Evolutionary conservation across 2,113 vertebrate species (phyloP).

Genomic region (Oncorhynchus masou): DNA sequence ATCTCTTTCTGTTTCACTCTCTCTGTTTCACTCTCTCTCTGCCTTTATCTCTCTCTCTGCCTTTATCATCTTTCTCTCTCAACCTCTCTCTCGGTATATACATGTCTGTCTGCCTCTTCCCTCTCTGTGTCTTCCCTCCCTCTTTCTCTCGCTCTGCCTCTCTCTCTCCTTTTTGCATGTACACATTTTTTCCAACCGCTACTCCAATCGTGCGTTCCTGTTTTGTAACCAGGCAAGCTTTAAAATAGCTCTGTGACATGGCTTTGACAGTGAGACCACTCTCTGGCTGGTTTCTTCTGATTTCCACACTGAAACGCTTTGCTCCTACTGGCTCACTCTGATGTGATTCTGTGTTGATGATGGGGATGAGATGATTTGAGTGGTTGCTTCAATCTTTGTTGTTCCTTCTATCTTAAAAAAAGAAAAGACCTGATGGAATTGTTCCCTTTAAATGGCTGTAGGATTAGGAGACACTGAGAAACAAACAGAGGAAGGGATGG

Average conservation of each 20-base stretch:
- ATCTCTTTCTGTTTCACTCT: background rate
- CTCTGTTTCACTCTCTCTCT: background rate
- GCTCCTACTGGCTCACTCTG: slow-evolving; percentile 26
- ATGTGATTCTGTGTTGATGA: slow-evolving; percentile 47
- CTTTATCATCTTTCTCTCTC: too few species aligned
- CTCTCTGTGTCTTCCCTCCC: slow-evolving; percentile 5
- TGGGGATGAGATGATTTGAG: background rate
- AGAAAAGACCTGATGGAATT: background rate
- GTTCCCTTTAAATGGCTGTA: background rate
- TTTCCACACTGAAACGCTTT: slow-evolving; percentile 5
- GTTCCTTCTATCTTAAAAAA: background rate
- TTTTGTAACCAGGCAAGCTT: slow-evolving; percentile 31
- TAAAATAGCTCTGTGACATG: slow-evolving; percentile 36
- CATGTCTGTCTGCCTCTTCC: background rate
- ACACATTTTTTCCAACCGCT: background rate
- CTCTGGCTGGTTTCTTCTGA: slow-evolving; percentile 28
- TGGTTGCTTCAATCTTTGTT: background rate
- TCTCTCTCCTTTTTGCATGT: slow-evolving; percentile 7
- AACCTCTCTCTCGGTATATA: too few species aligned
- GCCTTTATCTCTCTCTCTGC: too few species aligned
- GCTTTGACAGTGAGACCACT: slow-evolving; percentile 28
- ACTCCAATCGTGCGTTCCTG: slow-evolving; percentile 6
- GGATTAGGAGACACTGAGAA: background rate
- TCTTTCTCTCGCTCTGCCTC: slow-evolving; percentile 2
- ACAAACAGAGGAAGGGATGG: background rate